Evolutionary conservation across 2,888 invertebrate species (phyloP), one percentile per base, ranked within the genome.

Genomic region (Trichogramma dendrolimi): DNA sequence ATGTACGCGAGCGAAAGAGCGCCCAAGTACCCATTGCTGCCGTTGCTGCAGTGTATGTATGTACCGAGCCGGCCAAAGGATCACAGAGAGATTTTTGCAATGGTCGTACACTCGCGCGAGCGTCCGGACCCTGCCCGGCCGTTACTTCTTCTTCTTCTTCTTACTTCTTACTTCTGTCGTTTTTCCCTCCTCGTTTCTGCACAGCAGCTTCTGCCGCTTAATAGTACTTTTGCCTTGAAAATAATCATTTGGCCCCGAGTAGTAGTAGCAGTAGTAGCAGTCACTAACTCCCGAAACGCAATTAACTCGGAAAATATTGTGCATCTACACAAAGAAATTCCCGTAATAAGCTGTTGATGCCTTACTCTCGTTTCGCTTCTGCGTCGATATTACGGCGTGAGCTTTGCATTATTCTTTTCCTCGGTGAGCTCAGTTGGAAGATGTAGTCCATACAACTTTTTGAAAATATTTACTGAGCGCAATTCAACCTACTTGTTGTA

Each of bases 221-320:
- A 27, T 27, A 27, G 27, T 27, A 27, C 27, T 27, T 27, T 43
- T 58, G 59, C 61, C 42, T 58, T 27, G 52, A 56, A 63, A 65
- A 65, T 65, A 65, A 63, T 61, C 65, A 63, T 65, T 63, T 27
- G 27, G 27, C 54, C 61, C 46, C 47, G 59, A 55, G 27, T 27
- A 27, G 27, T 27, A 27, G 27, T 2, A 27, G 27, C 27, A 27
- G 27, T 27, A 27, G 27, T 27, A 27, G 27, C 27, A 27, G 61
- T 44, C 50, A 56, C 58, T 63, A 51, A 64, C 61, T 64, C 61
- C 61, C 59, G 61, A 65, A 65, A 65, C 49, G 65, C 59, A 65
- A 65, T 65, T 65, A 65, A 63, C 62, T 65, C 63, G 58, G 59
- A 65, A 65, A 65, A 63, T 65, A 65, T 63, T 61, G 61, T 61